These are phyloP conservation scores for Drosophila parthenogenetica DNA, from an alignment of 2,888 invertebrate species.

Conservation along the genomic window DNA sequence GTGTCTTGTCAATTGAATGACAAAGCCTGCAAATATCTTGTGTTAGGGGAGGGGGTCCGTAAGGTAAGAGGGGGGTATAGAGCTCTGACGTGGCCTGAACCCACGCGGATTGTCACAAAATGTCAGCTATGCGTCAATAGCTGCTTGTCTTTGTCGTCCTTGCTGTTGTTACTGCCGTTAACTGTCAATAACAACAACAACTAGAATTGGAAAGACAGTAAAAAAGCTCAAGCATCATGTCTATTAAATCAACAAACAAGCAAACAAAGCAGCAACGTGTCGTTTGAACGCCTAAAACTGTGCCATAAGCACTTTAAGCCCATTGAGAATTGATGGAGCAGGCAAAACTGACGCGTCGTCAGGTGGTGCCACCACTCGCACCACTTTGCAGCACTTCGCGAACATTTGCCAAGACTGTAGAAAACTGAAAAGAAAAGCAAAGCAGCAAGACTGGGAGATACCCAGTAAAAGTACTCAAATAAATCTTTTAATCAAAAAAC, in stretches of 20 bases:
- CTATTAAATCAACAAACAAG: slow-evolving; percentile 63
- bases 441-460: neutral
- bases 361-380: slow-evolving; percentile 34
- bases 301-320: slow-evolving; percentile 58
- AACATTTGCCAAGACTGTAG: slow-evolving; percentile 1
- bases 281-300: slow-evolving; percentile 37
- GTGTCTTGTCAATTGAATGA: slow-evolving; percentile 41
- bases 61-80: neutral
- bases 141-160: slow-evolving; percentile 28
- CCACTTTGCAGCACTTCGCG: neutral
- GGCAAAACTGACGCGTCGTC: slow-evolving; percentile 15
- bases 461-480: neutral
- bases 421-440: neutral
- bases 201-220: neutral
- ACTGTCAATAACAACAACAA: slow-evolving; percentile 49
- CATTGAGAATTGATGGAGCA: slow-evolving; percentile 41
- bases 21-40: slow-evolving; percentile 24
- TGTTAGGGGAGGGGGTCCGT: too few species aligned
- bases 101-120: slow-evolving; percentile 55
- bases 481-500: too few species aligned
- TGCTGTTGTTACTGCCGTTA: slow-evolving; percentile 38
- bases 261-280: slow-evolving; percentile 34
- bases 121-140: slow-evolving; percentile 53
- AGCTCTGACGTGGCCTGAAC: slow-evolving; percentile 6
- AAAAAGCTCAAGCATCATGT: slow-evolving; percentile 38